Percentiles rank a stretch among this genome's conserved stretches.
These are phyloP conservation scores for Macrotis lagotis DNA, from an alignment of 2,113 vertebrate genomes.

Conservation along the genomic window DNA sequence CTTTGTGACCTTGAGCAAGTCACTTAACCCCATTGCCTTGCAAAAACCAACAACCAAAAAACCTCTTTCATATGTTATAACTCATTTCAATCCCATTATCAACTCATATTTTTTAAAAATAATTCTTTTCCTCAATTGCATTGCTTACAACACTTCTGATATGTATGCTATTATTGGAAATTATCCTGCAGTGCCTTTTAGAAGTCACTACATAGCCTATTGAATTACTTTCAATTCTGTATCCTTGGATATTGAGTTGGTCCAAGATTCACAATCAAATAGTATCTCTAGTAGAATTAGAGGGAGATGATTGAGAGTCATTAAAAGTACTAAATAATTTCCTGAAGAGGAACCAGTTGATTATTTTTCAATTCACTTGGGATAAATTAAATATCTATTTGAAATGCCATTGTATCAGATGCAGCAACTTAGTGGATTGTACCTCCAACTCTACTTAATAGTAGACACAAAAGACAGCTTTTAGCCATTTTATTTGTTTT, in stretches of 20 bases:
- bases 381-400: background rate
- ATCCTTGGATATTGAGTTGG: background rate
- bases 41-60: no score
- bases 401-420: background rate
- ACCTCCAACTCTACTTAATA: background rate
- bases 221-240: background rate
- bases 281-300: background rate
- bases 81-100: background rate
- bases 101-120: background rate
- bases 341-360: background rate
- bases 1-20: no score
- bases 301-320: background rate
- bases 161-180: background rate
- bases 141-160: background rate
- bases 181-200: fast-evolving
- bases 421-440: background rate
- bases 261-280: background rate
- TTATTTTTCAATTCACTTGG: background rate
- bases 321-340: background rate
- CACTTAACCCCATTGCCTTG: no score
- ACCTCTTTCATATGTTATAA: background rate
- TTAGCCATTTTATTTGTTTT: background rate
- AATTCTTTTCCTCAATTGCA: background rate
- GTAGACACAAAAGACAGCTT: background rate
- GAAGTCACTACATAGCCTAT: background rate